These are phyloP conservation scores for Rostratula benghalensis DNA, from an alignment of 2,113 vertebrate species.

Conservation along the genomic window DNA sequence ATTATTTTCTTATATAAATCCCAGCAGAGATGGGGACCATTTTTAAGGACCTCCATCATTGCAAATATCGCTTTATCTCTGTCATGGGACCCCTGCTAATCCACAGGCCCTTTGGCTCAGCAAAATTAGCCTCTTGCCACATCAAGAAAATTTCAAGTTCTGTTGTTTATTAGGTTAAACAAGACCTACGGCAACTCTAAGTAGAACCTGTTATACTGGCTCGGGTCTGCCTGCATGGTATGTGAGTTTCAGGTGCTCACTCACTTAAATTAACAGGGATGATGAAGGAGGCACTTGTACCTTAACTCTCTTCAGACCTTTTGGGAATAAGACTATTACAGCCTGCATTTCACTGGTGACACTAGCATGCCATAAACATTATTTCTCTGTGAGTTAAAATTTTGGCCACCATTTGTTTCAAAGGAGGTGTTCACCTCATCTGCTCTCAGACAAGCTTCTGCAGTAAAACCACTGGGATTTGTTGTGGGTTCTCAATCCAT, in stretches of 20 bases:
- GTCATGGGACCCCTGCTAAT: neutral
- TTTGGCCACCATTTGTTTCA: accelerated
- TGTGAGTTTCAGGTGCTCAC: neutral
- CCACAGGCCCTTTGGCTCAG: neutral
- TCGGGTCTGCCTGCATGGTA: neutral
- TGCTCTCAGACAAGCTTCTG: neutral
- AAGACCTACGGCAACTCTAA: neutral
- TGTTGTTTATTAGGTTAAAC: neutral
- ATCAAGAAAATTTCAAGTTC: neutral
- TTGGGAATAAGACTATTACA: neutral
- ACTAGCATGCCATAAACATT: neutral
- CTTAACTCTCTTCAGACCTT: neutral
- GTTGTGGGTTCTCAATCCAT: neutral
- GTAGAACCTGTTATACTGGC: constrained; percentile 37
- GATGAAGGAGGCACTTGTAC: neutral
- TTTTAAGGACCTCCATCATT: neutral
- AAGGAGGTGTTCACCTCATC: neutral
- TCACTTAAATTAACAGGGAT: neutral
- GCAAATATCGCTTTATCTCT: neutral
- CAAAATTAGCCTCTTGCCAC: neutral
- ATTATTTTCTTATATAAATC: neutral
- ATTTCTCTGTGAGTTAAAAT: neutral
- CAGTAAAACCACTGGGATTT: neutral
- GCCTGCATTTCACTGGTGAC: neutral
- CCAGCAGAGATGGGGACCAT: neutral